Conservation (phyloP, 2,888 invertebrate species). For the Eurytoma adleriae region DNA sequence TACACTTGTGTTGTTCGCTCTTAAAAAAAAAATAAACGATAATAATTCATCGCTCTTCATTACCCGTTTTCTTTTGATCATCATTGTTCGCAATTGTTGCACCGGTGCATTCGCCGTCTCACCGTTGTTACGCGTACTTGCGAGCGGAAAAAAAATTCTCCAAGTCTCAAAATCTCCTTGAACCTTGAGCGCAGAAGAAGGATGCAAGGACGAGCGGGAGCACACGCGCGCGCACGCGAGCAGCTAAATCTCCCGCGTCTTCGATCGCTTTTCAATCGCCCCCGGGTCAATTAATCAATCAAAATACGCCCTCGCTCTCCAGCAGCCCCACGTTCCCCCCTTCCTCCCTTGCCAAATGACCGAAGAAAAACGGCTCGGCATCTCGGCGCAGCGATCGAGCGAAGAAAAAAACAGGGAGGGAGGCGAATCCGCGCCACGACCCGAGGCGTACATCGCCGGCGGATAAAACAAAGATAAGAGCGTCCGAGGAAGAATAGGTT, state of each 20-base stretch:
- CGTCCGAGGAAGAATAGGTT: slow-evolving; percentile 53
- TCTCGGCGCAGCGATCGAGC: neutral
- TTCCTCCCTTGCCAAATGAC: neutral
- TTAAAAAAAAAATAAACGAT: too few species aligned
- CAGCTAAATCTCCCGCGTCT: slow-evolving; percentile 29
- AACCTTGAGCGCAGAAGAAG: too few species aligned
- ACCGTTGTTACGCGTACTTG: too few species aligned
- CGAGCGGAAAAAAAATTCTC: too few species aligned
- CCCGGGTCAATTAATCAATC: slow-evolving; percentile 52
- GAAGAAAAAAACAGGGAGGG: neutral
- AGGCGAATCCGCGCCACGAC: slow-evolving; percentile 1
- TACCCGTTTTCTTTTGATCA: too few species aligned
- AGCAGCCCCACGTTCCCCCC: neutral
- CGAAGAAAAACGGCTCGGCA: neutral
- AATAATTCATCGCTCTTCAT: too few species aligned
- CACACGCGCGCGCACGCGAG: slow-evolving; percentile 18
- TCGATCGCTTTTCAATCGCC: slow-evolving; percentile 45
- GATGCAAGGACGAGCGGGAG: neutral
- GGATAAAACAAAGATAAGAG: slow-evolving; percentile 53
- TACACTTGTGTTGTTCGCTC: too few species aligned
- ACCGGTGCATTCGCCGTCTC: too few species aligned
- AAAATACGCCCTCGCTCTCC: slow-evolving; percentile 27
- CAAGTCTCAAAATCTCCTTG: too few species aligned
- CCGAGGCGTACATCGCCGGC: neutral
- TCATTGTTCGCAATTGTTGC: too few species aligned